Conservation (phyloP, 2,113 vertebrate genomes). For the Corythornis vintsioides region DNA sequence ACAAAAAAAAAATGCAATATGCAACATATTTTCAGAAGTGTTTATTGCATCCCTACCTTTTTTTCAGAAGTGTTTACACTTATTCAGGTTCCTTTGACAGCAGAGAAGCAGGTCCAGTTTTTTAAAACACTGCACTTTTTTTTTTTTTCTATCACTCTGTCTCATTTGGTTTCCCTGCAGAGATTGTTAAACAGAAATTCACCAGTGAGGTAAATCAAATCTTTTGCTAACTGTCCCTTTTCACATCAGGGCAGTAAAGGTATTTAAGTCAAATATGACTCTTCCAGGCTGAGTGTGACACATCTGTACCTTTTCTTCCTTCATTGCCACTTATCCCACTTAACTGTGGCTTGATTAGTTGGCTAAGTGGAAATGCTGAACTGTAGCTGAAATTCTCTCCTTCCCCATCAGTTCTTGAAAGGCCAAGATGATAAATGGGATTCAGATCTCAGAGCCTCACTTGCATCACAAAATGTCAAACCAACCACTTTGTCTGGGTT, state of each 20-base stretch:
- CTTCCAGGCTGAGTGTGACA: slow-evolving; percentile 25
- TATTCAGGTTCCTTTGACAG: slow-evolving; percentile 17
- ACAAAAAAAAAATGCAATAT: slow-evolving; percentile 56
- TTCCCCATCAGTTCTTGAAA: slow-evolving; percentile 44
- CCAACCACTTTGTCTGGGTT: background rate
- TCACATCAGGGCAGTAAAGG: background rate
- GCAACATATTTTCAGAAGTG: slow-evolving; percentile 23
- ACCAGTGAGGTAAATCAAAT: slow-evolving; percentile 6
- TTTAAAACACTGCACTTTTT: background rate
- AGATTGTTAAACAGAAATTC: slow-evolving; percentile 5
- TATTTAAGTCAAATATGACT: slow-evolving; percentile 47
- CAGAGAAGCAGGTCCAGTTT: background rate
- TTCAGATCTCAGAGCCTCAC: slow-evolving; percentile 25
- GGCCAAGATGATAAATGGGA: slow-evolving; percentile 27
- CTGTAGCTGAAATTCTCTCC: slow-evolving; percentile 24
- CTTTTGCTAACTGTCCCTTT: slow-evolving; percentile 17
- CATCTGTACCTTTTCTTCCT: slow-evolving; percentile 34
- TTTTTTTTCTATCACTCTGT: background rate
- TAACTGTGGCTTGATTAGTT: slow-evolving; percentile 16
- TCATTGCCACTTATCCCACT: slow-evolving; percentile 38
- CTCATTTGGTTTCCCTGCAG: background rate
- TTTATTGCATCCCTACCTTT: background rate
- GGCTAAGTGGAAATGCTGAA: slow-evolving; percentile 39
- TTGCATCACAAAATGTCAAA: slow-evolving; percentile 46
- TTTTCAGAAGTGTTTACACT: slow-evolving; percentile 33